Base-by-base conservation (phyloP, 2,797 vertebrate genomes). In the Takifugu ocellatus region DNA sequence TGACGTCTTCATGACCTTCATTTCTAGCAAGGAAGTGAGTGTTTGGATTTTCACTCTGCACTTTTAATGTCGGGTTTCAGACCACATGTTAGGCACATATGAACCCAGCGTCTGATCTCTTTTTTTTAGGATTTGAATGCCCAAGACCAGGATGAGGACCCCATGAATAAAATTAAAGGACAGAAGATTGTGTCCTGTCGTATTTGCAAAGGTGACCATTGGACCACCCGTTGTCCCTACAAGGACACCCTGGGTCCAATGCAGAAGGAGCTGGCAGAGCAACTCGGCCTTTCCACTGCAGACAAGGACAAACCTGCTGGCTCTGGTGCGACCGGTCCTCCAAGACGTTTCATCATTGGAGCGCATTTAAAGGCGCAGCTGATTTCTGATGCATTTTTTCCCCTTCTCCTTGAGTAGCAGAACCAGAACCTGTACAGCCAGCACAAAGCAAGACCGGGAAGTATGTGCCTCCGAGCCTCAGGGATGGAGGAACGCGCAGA, bases 141-240 rank as follows among this genome's bases (percentile, higher is more conserved):
- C 65, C 93, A 93, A 79, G 96, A 98, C 84, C 90, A 91, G 67
- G 96, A 99, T 77, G 96, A 99, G 56, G 96, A 99, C 75, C 95
- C 96, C 0, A 98, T 99, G 95, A 96, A 94, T 87, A 99, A 98
- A 73, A 85, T 99, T 51, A 98, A 97, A 89, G 95, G 96, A 29
- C 95, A 98, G 90, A 99, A 99, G 83, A 99, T 99, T 0, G 96
- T 99, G 43, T 96, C 95, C 0, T 99, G 97, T 70, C 93, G 96
- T 50, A 98, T 99, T 79, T 99, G 97, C 83, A 99, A 99, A 78
- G 97, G 96, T 0, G 97, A 98, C 88, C 97, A 98, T 69, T 99
- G 97, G 97, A 99, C 97, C 65, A 98, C 97, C 10, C 93, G 95
- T 60, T 99, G 97, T 63, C 97, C 97, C 0, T 99, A 99, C 87